Conservation (phyloP, 2,888 invertebrate genomes). For the Dioctria rufipes region DNA sequence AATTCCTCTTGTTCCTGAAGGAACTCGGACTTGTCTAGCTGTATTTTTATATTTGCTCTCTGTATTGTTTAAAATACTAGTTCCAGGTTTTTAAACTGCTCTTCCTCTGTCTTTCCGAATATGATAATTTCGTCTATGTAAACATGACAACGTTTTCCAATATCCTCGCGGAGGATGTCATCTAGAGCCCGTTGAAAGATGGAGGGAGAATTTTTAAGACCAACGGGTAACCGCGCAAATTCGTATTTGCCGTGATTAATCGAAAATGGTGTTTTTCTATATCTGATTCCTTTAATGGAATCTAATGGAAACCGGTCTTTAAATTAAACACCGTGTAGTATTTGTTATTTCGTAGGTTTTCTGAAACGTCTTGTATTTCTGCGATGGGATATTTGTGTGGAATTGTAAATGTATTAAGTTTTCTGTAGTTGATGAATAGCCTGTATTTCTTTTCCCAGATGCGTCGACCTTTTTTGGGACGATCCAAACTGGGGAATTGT, state of each 20-base stretch:
- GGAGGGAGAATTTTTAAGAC: conserved; percentile 55
- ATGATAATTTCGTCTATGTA: conserved; percentile 57
- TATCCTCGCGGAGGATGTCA: conserved; percentile 52
- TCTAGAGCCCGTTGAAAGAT: conserved; percentile 56
- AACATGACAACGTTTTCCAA: conserved; percentile 50
- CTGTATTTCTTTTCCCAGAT: too few relatives aligned
- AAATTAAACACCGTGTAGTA: conserved; percentile 51
- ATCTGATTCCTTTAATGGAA: conserved; percentile 28
- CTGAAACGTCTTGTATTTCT: conserved; percentile 38
- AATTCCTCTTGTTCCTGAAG: too few relatives aligned
- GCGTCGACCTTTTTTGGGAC: too few relatives aligned
- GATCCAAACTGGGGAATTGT: conserved; percentile 59
- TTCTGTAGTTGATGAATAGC: conserved; percentile 30
- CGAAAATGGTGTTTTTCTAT: conserved; percentile 50
- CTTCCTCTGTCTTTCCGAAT: conserved; percentile 52
- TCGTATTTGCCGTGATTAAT: conserved; percentile 48
- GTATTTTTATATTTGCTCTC: too few relatives aligned
- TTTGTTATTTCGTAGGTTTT: conserved; percentile 21
- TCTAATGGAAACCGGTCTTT: conserved; percentile 56
- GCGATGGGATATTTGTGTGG: conserved; percentile 49
- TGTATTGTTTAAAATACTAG: conserved; percentile 47
- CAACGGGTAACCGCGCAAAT: conserved; percentile 48
- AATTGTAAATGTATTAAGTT: conserved; percentile 23
- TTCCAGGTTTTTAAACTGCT: conserved; percentile 48
- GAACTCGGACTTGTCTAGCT: too few relatives aligned